A percentile compares a stretch with the other conserved stretches of the same genome.
These are phyloP conservation scores for Bovichtus diacanthus DNA, from an alignment of 2,797 vertebrate species.

Conservation along the genomic window DNA sequence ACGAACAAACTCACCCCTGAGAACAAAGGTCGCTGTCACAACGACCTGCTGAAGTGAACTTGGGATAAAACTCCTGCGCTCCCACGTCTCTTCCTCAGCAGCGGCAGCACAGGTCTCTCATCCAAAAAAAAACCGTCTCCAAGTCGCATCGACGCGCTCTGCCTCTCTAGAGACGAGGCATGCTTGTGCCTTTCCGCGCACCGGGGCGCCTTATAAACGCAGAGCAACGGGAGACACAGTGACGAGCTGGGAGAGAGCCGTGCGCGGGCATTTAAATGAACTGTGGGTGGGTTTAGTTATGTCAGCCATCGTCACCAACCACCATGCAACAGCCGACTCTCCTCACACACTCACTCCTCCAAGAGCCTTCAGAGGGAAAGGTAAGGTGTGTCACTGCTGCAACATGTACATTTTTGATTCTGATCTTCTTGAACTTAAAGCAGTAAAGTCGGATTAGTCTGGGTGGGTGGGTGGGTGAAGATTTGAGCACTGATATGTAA, in stretches of 20 bases:
- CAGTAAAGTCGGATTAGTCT: neutral
- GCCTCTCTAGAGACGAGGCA: slow-evolving; percentile 83
- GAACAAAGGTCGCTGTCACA: slow-evolving; percentile 55
- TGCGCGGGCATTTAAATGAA: slow-evolving; percentile 86
- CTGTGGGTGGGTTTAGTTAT: slow-evolving; percentile 83
- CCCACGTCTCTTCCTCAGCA: slow-evolving; percentile 41
- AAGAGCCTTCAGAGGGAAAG: neutral
- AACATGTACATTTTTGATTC: neutral
- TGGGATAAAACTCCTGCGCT: slow-evolving; percentile 70
- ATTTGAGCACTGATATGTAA: neutral
- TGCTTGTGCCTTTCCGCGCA: slow-evolving; percentile 78
- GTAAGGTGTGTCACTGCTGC: neutral
- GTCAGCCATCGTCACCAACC: slow-evolving; percentile 69
- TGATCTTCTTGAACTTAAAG: neutral
- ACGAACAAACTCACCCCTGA: slow-evolving; percentile 75
- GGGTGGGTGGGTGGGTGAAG: too few species aligned
- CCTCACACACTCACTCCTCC: slow-evolving; percentile 20
- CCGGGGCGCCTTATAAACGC: slow-evolving; percentile 84
- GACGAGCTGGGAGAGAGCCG: slow-evolving; percentile 84
- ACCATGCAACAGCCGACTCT: slow-evolving; percentile 54
- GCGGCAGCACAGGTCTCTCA: slow-evolving; percentile 55
- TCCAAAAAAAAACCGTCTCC: slow-evolving; percentile 58
- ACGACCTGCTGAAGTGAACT: slow-evolving; percentile 70
- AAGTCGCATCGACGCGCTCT: slow-evolving; percentile 67
- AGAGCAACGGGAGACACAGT: slow-evolving; percentile 76